phyloP scores from a whole-genome alignment of 2,888 invertebrate species.

The Auanema freiburgensis region DNA sequence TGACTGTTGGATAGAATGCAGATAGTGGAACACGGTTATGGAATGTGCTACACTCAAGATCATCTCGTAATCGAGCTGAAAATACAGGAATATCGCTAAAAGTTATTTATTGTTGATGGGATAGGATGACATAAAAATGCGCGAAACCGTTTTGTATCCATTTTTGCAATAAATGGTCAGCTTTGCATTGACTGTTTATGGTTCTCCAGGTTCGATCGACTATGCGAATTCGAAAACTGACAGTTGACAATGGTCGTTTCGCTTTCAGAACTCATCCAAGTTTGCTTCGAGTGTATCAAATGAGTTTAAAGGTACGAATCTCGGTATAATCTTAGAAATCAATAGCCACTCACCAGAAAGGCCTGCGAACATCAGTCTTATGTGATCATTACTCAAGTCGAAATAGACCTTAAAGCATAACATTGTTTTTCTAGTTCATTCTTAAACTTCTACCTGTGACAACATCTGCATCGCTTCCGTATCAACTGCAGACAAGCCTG shows the following conservation, averaged over 20 bases:
- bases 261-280: too few species aligned
- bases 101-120: too few species aligned
- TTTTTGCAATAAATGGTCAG: too few species aligned
- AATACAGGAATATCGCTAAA: conserved; percentile 4
- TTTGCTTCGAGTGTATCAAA: too few species aligned
- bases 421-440: not conserved
- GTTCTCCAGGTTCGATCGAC: too few species aligned
- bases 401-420: conserved; percentile 34
- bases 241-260: too few species aligned
- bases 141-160: too few species aligned
- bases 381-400: conserved; percentile 44
- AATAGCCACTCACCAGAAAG: conserved; percentile 17
- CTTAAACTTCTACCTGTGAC: conserved; percentile 23
- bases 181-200: too few species aligned
- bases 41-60: conserved; percentile 34
- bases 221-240: too few species aligned
- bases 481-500: conserved; percentile 35
- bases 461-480: conserved; percentile 34
- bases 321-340: too few species aligned
- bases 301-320: too few species aligned
- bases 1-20: conserved; percentile 40
- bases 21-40: conserved; percentile 33
- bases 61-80: conserved; percentile 33
- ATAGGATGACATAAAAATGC: too few species aligned
- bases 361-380: conserved; percentile 38